phyloP scores from a whole-genome alignment of 2,113 vertebrate species.

The Rhinopomastus cyanomelas region DNA sequence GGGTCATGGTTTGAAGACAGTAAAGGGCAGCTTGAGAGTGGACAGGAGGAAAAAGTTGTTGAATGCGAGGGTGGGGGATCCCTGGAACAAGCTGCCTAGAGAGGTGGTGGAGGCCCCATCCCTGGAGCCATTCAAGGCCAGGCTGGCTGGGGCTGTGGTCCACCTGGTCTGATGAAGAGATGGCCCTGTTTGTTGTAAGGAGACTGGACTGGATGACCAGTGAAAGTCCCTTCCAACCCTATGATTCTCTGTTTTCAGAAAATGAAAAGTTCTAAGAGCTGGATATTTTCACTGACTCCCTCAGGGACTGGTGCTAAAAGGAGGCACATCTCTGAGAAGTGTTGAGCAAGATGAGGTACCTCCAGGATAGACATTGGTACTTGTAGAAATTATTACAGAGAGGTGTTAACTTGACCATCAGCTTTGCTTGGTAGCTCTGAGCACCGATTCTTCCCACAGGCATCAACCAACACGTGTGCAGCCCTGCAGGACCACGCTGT shows the following conservation, averaged over 20 bases:
- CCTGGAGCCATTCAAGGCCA: too few relatives aligned
- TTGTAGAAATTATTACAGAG: neutral
- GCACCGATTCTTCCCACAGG: neutral
- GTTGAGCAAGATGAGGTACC: neutral
- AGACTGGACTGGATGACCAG: too few relatives aligned
- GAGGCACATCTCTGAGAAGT: neutral
- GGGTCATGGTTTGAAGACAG: too few relatives aligned
- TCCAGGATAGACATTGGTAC: neutral
- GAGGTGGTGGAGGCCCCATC: too few relatives aligned
- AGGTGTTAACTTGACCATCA: neutral
- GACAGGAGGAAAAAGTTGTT: too few relatives aligned
- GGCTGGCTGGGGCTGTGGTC: too few relatives aligned
- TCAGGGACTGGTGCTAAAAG: neutral
- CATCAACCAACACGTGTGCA: rapidly evolving
- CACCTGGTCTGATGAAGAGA: too few relatives aligned
- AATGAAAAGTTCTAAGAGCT: neutral
- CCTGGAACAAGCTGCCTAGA: too few relatives aligned
- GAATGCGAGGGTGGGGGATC: too few relatives aligned
- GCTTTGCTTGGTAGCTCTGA: neutral
- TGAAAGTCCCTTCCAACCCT: too few relatives aligned
- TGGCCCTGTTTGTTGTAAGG: too few relatives aligned
- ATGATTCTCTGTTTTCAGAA: neutral
- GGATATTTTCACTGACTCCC: neutral
- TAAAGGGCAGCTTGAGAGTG: too few relatives aligned
- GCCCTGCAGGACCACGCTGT: neutral